Base-by-base conservation (phyloP, 2,888 invertebrate genomes). In the Andrena trimmerana region DNA sequence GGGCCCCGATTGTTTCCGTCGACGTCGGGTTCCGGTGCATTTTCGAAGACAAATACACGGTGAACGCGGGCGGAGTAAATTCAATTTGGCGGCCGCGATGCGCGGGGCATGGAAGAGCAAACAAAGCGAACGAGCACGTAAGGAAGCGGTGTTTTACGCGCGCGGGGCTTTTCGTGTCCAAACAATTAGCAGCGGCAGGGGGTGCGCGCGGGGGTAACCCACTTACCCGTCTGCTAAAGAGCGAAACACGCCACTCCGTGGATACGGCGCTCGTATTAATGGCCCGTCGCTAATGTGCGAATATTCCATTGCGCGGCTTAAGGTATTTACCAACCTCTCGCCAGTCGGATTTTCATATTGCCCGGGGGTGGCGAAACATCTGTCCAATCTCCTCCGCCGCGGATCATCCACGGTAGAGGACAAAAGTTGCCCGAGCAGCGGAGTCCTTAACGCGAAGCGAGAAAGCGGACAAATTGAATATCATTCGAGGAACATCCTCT, bases 201-300 rank as follows among this genome's bases (percentile, higher is more conserved):
- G 27, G 7, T 4, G 50, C 24, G 42, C 31, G 42, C 42, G 42
- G 82, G 62, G 60, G 42, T 78, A 83, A 83, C 83, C 83, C 83
- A 84, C 82, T 84, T 84, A 78, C 71, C n/a, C 24, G 50, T 52
- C 20, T 42, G 74, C 50, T 71, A 65, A 84, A 84, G 68, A 78
- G 82, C 27, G 52, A 63, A 74, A 81, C 57, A 57, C 79, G 76
- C 33, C 72, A 76, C 62, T 66, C 63, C 50, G 69, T 48, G 83
- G 31, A 70, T 54, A 62, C 63, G 50, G n/a, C 42, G 10, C 31
- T 2, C 54, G 65, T 65, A 82, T 82, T 84, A 82, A 84, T 82
- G 83, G 83, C 57, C 63, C 48, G 78, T 62, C 74, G 83, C 82
- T 82, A 84, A 84, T 82, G 78, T 33, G 83, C 83, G 82, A 82